phyloP scores from a whole-genome alignment of 2,888 invertebrate species.

The Luperina nickerlii region DNA sequence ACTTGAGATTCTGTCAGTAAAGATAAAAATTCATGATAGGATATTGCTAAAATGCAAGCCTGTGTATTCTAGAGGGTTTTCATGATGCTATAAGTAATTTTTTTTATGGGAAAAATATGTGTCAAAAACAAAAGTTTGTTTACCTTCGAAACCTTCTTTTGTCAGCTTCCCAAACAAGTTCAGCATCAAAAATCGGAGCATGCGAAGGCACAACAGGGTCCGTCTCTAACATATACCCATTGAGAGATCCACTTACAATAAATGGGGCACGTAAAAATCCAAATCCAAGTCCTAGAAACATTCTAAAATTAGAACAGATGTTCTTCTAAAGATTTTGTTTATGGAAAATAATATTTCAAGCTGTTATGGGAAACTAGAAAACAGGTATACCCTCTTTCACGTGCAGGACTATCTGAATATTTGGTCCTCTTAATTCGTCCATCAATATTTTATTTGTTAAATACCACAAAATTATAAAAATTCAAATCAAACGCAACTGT shows the following conservation, averaged over 20 bases:
- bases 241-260: slow-evolving; percentile 91
- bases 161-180: slow-evolving; percentile 95
- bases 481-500: slow-evolving; percentile 79
- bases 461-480: slow-evolving; percentile 71
- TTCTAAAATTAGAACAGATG: slow-evolving; percentile 18
- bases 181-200: slow-evolving; percentile 92
- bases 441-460: slow-evolving; percentile 80
- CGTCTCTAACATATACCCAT: slow-evolving; percentile 92
- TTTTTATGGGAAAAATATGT: not conserved
- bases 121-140: slow-evolving; percentile 42
- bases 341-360: not conserved
- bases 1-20: not conserved
- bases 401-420: slow-evolving; percentile 92
- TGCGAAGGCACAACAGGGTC: slow-evolving; percentile 91
- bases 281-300: slow-evolving; percentile 89
- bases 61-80: not conserved
- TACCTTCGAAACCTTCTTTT: slow-evolving; percentile 92
- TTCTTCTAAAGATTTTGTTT: not conserved
- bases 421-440: slow-evolving; percentile 92
- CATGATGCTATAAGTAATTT: not conserved
- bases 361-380: not conserved
- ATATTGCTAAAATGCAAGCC: not conserved
- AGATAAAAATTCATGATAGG: not conserved
- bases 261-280: slow-evolving; percentile 89
- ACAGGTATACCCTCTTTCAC: slow-evolving; percentile 91